Evolutionary conservation across 2,888 invertebrate genomes (phyloP), one percentile per base, ranked within the genome.

Genomic region (Mystacides longicornis): DNA sequence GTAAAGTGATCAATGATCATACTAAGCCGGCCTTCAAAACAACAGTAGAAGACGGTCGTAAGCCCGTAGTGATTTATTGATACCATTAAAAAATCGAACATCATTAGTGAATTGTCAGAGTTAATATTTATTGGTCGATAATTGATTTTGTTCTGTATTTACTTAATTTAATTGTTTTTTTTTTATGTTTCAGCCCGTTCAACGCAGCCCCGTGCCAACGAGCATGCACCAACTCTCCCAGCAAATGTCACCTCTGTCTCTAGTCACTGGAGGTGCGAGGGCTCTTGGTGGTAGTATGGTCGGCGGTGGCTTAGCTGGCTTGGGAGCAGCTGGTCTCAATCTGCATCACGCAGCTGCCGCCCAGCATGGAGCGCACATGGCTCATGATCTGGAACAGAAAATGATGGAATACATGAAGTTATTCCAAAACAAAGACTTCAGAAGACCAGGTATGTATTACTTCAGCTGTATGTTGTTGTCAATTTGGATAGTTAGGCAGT

Each of bases 361-460:
- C 67, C 81, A 80, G 11, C 81, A 82, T 62, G 73, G 83, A 55
- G 76, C 81, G 5, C 65, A 82, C 64, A 78, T 82, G 43, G 80
- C 83, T 4, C 82, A 83, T 60, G 89, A 89, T 66, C 80, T 89
- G 58, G 89, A 89, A 67, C 85, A 83, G 57, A 80, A 87, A 22
- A 86, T 90, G 77, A 79, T 86, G 65, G 89, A 90, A 65, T 90
- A 89, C 68, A 80, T 90, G 65, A 89, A 87, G 70, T 71, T 88
- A 63, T 74, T 89, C 55, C 81, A 81, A 63, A 76, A 76, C 56
- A 64, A 64, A 42, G 60, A 60, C 45, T 60, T 59, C 43, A 56
- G 60, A 46, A 54, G 60, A 22, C 58, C 60, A 42, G 60, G 60
- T 60, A 47, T 47, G 18, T 7, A 19, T 20, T n/a, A 37, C 11